phyloP scores from a whole-genome alignment of 1,140 invertebrate genomes.

The Brachionus rotundiformis region DNA sequence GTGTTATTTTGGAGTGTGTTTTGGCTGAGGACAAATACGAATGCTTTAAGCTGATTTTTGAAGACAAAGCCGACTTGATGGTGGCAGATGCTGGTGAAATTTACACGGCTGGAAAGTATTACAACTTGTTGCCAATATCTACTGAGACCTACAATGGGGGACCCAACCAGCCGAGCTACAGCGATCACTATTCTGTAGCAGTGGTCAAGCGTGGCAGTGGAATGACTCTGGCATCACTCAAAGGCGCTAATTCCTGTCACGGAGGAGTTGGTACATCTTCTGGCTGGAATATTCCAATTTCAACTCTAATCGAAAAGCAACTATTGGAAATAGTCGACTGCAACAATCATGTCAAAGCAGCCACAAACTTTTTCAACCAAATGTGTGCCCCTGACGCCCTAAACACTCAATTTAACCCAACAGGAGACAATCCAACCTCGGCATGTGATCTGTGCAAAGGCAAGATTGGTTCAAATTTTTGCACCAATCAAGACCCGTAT shows the following conservation, averaged over 20 bases:
- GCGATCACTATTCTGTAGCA: conserved; percentile 84
- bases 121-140: conserved; percentile 85
- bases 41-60: conserved; percentile 74
- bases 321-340: conserved; percentile 79
- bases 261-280: conserved; percentile 84
- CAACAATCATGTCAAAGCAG: conserved; percentile 92
- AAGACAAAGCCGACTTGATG: conserved; percentile 78
- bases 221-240: conserved; percentile 69
- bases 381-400: conserved; percentile 91
- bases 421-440: conserved; percentile 75
- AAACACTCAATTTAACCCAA: conserved; percentile 85
- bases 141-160: conserved; percentile 53
- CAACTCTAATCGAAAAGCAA: conserved; percentile 77
- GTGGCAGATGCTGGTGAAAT: conserved; percentile 87
- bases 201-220: conserved; percentile 74
- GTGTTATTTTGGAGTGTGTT: conserved; percentile 68
- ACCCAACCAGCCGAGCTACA: conserved; percentile 55
- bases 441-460: conserved; percentile 83
- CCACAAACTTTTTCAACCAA: conserved; percentile 81
- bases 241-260: conserved; percentile 76
- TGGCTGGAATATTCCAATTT: conserved; percentile 87
- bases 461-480: conserved; percentile 66
- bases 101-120: conserved; percentile 84
- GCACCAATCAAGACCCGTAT: conserved; percentile 83
- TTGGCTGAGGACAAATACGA: conserved; percentile 79